Evolutionary conservation across 2,113 vertebrate genomes (phyloP), one percentile per base, ranked within the genome.

Genomic region (Podarcis muralis): DNA sequence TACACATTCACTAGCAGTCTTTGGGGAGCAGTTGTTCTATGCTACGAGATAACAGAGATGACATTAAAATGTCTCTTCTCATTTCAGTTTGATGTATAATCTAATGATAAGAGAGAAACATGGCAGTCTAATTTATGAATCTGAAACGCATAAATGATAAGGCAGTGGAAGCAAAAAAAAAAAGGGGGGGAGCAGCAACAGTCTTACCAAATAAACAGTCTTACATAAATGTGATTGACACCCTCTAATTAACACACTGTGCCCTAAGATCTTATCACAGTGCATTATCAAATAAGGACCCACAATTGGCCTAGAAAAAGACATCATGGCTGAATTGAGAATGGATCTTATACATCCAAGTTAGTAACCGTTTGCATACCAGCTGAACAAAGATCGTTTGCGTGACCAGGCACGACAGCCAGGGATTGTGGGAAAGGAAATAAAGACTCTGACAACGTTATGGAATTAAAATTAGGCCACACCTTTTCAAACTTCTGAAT

Each of bases 51-150:
- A 87, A 87, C 65, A 81, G 68, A 53, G 72, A 77, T 68, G 30
- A 68, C 74, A 40, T 77, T 57, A 75, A 88, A 83, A 77, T 68
- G 22, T 78, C 40, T 53, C 40, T 83, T 81, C 74, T 66, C 72
- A 57, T 88, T 88, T 83, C 87, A 88, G n/a, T 66, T 77, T 83
- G 72, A 83, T 65, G 62, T 83, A 53, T 77, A 69, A 68, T 88
- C 72, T 83, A 57, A 88, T 77, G 72, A 88, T 84, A 77, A 88
- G 81, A 23, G 18, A 77, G 87, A 78, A 82, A 83, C 74, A 83
- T 83, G 87, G 43, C 81, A 83, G 87, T 76, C 62, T 88, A 66
- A 53, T 88, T 83, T 76, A 77, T 77, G 40, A 76, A 83, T 83
- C 71, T 83, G 81, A 18, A 83, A 66, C 57, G 4, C n/a, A 77